Conservation (phyloP, 2,113 vertebrate species). For the Poecile atricapillus region DNA sequence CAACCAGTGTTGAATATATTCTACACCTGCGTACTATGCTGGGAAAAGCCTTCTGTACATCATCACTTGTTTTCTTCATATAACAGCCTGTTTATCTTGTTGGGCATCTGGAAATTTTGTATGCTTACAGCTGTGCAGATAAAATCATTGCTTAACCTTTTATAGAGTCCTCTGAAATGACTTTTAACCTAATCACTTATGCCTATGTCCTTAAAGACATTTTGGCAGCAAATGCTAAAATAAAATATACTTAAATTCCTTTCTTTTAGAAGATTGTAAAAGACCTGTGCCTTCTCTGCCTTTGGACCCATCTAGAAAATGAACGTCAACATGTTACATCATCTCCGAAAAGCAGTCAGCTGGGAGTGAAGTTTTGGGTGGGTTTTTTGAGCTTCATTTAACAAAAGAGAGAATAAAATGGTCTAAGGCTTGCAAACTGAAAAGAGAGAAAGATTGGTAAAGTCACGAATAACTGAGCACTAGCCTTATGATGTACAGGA, state of each 20-base stretch:
- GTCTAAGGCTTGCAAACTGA: background rate
- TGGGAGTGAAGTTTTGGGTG: background rate
- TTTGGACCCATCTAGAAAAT: background rate
- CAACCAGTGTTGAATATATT: background rate
- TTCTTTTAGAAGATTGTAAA: background rate
- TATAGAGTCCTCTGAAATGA: background rate
- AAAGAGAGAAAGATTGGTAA: background rate
- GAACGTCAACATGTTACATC: accelerated
- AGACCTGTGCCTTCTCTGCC: background rate
- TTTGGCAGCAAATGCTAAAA: background rate
- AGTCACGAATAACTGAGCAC: background rate
- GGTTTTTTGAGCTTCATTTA: background rate
- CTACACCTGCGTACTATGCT: background rate
- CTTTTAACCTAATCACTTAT: background rate
- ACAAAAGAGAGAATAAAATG: background rate
- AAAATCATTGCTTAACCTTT: background rate
- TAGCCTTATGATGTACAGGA: background rate
- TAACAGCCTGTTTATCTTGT: background rate
- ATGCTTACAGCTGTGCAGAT: background rate
- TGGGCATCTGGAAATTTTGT: background rate
- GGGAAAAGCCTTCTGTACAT: background rate
- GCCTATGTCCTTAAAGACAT: background rate
- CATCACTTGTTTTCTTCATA: background rate
- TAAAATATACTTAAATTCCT: background rate
- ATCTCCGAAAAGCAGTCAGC: background rate